Evolutionary conservation across 2,888 invertebrate genomes (phyloP), one percentile per base, ranked within the genome.

Genomic region (Tanytarsus gracilentus): DNA sequence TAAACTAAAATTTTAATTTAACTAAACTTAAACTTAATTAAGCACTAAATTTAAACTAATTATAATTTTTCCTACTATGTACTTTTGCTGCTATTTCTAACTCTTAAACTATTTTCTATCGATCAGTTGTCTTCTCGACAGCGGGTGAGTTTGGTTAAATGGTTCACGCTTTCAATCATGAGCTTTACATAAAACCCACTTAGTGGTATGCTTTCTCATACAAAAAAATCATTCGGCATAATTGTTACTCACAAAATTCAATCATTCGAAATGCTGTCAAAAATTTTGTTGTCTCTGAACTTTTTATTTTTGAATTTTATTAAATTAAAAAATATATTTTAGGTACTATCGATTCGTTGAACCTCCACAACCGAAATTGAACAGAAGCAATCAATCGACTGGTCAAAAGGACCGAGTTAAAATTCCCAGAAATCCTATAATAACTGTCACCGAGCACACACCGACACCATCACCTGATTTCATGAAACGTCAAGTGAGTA

Each of bases 391-490:
- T n/a, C 71, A 69, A 61, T 67, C 71, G 0, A 66, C 71, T 0
- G 69, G 72, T 3, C 71, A 69, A 1, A 68, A n/a, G 66, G 72
- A 29, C 21, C 16, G n/a, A 36, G 27, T 39, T 14, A 29, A 18
- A 48, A 72, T 73, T 66, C 84, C 87, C 63, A 84, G 88, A 60
- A 93, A 93, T 74, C 97, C 97, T 0, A 96, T 96, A 59, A 97
- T 97, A 62, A 96, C 95, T 0, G 94, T 97, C 7, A 97, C 97
- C 0, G 94, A 96, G 69, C 95, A 96, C 69, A 94, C 94, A 1
- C 95, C 95, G 0, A 85, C 88, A 4, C 91, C 92, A 1, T 92
- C 92, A 1, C 92, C 92, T 0, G 92, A 93, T 71, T 90, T 85
- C 68, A 78, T 89, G 65, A 83, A 85, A 68, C 78, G 88, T 76